phyloP scores from a whole-genome alignment of 2,113 vertebrate species.

The Serilophus lunatus region DNA sequence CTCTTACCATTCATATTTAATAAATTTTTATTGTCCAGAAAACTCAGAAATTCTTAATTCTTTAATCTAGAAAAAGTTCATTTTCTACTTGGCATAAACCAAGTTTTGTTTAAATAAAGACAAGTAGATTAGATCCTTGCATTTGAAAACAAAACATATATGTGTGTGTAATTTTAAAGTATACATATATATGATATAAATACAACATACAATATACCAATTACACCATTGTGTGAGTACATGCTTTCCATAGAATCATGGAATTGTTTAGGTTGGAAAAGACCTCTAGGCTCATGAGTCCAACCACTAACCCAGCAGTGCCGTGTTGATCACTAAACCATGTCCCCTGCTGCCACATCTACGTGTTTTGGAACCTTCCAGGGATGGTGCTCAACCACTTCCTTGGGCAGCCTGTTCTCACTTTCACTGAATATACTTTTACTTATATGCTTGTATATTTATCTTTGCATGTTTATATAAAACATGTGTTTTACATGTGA shows the following conservation, averaged over 20 bases:
- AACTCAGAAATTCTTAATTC: not conserved
- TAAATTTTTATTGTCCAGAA: not conserved
- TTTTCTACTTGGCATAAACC: not conserved
- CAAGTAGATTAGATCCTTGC: not conserved
- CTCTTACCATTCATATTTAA: not conserved
- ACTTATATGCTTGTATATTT: not conserved
- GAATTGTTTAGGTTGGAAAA: not conserved
- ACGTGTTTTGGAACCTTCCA: not conserved
- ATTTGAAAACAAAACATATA: not conserved
- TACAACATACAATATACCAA: not conserved
- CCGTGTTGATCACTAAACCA: not conserved
- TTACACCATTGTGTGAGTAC: not conserved
- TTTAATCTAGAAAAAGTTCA: not conserved
- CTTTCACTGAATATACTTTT: not conserved
- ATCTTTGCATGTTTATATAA: not conserved
- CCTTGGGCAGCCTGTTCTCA: not conserved
- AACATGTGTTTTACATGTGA: not conserved
- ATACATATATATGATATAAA: not conserved
- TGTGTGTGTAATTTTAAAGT: not conserved
- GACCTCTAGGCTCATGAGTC: not conserved
- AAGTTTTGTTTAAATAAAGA: not conserved
- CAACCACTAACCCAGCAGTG: not conserved
- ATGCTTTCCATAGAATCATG: not conserved
- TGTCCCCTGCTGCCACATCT: not conserved
- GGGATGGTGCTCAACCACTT: not conserved